phyloP scores from a whole-genome alignment of 1,140 invertebrate genomes.

The Rhopalosiphum padi region DNA sequence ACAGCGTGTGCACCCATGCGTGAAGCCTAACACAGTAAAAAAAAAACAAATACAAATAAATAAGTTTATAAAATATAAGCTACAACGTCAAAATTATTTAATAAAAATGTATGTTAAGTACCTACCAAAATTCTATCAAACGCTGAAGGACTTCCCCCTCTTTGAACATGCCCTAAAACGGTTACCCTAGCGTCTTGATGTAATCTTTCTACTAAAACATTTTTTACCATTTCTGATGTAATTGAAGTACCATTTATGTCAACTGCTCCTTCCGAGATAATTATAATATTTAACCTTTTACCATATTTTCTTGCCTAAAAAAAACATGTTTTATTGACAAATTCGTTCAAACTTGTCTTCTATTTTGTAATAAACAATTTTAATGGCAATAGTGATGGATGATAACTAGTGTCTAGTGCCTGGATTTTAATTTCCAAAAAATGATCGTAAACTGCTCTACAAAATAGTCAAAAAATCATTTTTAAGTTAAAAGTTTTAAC shows the following conservation, averaged over 20 bases:
- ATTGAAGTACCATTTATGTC: slow-evolving; percentile 92
- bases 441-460: too few species aligned
- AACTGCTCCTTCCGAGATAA: slow-evolving; percentile 97
- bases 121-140: slow-evolving; percentile 92
- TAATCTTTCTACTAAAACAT: slow-evolving; percentile 87
- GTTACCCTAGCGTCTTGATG: slow-evolving; percentile 97
- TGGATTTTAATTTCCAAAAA: too few species aligned
- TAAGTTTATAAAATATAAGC: neutral
- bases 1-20: slow-evolving; percentile 99
- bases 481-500: too few species aligned
- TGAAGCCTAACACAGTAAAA: slow-evolving; percentile 77
- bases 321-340: slow-evolving; percentile 1
- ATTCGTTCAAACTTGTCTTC: neutral
- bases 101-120: neutral
- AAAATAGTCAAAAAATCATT: neutral
- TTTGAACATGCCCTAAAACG: slow-evolving; percentile 96
- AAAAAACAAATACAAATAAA: too few species aligned
- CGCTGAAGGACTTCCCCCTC: slow-evolving; percentile 98
- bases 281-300: slow-evolving; percentile 97
- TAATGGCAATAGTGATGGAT: neutral
- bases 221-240: slow-evolving; percentile 86
- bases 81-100: neutral
- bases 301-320: slow-evolving; percentile 85
- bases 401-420: neutral
- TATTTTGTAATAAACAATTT: neutral